phyloP scores from a whole-genome alignment of 2,888 invertebrate genomes.

The Margaritifera margaritifera region DNA sequence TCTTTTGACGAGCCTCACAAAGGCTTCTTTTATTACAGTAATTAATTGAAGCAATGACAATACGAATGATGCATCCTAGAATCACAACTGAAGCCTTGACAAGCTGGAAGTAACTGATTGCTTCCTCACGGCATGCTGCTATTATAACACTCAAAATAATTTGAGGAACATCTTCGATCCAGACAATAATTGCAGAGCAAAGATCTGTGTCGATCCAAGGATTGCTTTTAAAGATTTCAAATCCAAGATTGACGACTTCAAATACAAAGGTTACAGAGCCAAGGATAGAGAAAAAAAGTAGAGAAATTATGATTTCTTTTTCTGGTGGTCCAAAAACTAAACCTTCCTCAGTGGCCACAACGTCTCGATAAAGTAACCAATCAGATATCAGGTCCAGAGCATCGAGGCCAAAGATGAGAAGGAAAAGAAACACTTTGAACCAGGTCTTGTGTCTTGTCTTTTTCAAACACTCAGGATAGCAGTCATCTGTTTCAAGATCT shows the following conservation, averaged over 20 bases:
- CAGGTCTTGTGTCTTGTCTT: conserved; percentile 24
- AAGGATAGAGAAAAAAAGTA: conserved; percentile 45
- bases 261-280: conserved; percentile 47
- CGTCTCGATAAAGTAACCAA: conserved; percentile 50
- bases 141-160: conserved; percentile 49
- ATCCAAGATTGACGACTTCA: conserved; percentile 42
- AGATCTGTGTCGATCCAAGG: conserved; percentile 46
- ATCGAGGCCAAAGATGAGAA: conserved; percentile 45
- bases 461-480: no score
- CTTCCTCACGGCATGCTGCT: conserved; percentile 52
- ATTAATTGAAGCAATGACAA: conserved; percentile 40
- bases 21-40: conserved; percentile 48
- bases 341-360: conserved; percentile 37
- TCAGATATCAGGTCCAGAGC: conserved; percentile 47
- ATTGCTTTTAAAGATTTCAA: conserved; percentile 39
- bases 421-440: conserved; percentile 42
- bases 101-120: conserved; percentile 53
- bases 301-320: conserved; percentile 19
- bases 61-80: conserved; percentile 46
- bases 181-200: conserved; percentile 41
- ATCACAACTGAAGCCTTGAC: conserved; percentile 54
- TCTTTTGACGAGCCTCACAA: conserved; percentile 27
- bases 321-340: conserved; percentile 54
- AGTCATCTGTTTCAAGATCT: no score
- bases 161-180: conserved; percentile 55